These are phyloP conservation scores for Heteromyza rotundicornis DNA, from an alignment of 2,888 invertebrate genomes.

Conservation along the genomic window DNA sequence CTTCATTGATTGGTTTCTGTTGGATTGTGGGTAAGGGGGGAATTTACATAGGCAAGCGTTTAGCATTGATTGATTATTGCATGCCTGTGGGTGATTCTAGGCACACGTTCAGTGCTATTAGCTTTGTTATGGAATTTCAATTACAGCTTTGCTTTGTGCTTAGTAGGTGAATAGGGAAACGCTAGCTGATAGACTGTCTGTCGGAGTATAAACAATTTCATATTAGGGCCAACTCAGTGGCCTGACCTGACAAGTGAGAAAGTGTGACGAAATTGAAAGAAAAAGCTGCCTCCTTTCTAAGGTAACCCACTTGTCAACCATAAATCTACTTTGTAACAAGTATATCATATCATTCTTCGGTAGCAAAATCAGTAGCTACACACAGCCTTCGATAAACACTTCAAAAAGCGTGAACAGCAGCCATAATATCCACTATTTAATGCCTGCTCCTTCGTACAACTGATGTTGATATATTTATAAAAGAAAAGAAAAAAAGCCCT, in stretches of 20 bases:
- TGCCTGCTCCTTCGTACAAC: neutral
- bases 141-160: neutral
- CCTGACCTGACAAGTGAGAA: no score
- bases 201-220: no score
- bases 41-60: neutral
- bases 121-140: neutral
- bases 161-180: no score
- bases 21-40: no score
- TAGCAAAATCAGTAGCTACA: conserved; percentile 1
- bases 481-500: no score
- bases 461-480: neutral
- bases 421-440: neutral
- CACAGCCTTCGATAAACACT: neutral
- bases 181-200: no score
- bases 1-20: neutral
- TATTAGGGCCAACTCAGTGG: no score
- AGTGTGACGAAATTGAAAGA: no score
- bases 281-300: no score
- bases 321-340: no score
- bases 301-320: no score
- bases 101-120: neutral
- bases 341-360: no score
- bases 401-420: neutral
- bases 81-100: neutral
- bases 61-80: neutral